These are phyloP conservation scores for Acholoe squamosa DNA, from an alignment of 2,888 invertebrate species.

Conservation along the genomic window DNA sequence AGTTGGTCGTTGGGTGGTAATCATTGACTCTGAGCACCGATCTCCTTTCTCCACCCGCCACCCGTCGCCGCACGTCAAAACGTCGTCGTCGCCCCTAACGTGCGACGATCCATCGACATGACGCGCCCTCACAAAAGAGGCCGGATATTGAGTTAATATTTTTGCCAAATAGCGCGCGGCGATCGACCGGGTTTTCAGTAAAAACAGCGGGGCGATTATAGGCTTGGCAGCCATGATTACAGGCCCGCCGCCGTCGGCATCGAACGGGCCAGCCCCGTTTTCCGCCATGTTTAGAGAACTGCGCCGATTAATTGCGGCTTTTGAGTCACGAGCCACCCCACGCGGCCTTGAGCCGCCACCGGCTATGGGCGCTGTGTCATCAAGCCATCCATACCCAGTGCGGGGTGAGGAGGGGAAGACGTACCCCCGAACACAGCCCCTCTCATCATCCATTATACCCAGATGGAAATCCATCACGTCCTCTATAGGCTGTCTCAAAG, in stretches of 20 bases:
- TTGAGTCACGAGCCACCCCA: constrained; percentile 48
- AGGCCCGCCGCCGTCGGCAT: background rate
- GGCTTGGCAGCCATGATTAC: constrained; percentile 35
- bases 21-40: constrained; percentile 20
- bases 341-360: background rate
- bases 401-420: background rate
- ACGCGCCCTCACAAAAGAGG: background rate
- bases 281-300: constrained; percentile 59
- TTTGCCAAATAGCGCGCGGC: constrained; percentile 56
- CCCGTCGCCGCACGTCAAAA: background rate
- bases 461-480: background rate
- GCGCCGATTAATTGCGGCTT: constrained; percentile 53
- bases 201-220: constrained; percentile 58
- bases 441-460: background rate
- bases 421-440: background rate
- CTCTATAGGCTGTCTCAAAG: background rate
- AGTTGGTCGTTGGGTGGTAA: constrained; percentile 1
- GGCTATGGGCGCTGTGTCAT: constrained; percentile 25
- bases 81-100: background rate
- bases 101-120: constrained; percentile 33
- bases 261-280: constrained; percentile 12
- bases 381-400: background rate
- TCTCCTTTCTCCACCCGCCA: background rate
- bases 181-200: constrained; percentile 44
- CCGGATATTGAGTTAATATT: constrained; percentile 62